Evolutionary conservation across 2,113 vertebrate genomes (phyloP).

Genomic region (Uria lomvia): DNA sequence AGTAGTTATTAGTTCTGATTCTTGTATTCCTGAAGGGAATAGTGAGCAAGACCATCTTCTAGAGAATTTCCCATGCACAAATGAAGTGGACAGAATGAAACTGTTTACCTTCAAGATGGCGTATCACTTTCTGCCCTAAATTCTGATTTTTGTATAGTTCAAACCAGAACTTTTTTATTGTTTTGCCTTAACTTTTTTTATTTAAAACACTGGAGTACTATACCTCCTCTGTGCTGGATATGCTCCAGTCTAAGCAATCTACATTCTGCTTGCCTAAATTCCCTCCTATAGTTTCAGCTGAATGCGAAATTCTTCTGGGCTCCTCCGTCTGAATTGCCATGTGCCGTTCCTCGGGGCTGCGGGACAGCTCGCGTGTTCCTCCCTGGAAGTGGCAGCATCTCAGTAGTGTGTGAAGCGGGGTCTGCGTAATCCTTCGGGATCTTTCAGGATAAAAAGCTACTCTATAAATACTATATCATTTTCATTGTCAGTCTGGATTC

Average conservation of each 20-base stretch:
- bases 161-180: background rate
- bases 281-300: conserved; percentile 2
- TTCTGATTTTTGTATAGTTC: background rate
- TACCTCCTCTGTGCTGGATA: conserved; percentile 18
- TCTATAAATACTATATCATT: conserved; percentile 23
- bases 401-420: background rate
- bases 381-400: background rate
- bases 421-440: background rate
- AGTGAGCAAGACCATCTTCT: background rate
- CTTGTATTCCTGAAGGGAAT: background rate
- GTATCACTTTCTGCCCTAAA: background rate
- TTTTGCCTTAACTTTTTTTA: background rate
- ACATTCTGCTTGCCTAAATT: background rate
- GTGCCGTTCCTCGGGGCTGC: background rate
- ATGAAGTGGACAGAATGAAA: background rate
- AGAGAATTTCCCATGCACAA: background rate
- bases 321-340: background rate
- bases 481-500: conserved; percentile 53
- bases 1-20: background rate
- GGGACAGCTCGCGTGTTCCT: background rate
- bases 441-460: conserved; percentile 44
- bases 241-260: conserved; percentile 32
- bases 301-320: background rate
- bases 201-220: background rate
- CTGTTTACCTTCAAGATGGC: background rate